Conservation (phyloP, 2,888 invertebrate species). For the Heliconius hortense region DNA sequence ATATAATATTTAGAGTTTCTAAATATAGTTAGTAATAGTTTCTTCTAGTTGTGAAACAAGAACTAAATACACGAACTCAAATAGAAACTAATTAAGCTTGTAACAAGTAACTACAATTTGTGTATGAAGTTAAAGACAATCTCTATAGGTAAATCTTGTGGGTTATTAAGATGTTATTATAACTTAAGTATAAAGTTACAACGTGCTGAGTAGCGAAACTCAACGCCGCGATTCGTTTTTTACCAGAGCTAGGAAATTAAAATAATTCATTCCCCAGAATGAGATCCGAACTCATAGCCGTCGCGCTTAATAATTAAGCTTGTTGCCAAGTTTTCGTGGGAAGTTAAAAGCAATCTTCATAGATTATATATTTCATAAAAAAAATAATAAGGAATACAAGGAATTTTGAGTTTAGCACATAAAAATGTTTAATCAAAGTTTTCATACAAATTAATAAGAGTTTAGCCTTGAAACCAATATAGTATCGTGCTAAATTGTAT, state of each 20-base stretch:
- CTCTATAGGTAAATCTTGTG: not conserved
- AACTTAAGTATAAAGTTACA: not conserved
- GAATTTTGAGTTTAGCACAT: not conserved
- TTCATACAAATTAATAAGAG: constrained; percentile 21
- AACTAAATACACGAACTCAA: constrained; percentile 19
- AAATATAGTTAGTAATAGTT: not conserved
- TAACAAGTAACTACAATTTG: constrained; percentile 18
- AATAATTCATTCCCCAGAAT: not conserved
- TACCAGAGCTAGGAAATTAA: not conserved
- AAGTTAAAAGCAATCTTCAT: constrained; percentile 13
- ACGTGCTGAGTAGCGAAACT: not conserved
- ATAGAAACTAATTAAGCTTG: constrained; percentile 25
- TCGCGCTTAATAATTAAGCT: not conserved
- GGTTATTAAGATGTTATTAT: constrained; percentile 2
- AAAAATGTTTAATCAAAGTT: constrained; percentile 23
- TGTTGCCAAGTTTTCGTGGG: constrained; percentile 6
- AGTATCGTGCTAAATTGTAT: constrained; percentile 25
- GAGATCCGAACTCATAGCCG: not conserved
- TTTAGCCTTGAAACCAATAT: constrained; percentile 33
- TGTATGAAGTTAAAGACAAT: constrained; percentile 13
- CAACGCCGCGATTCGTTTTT: not conserved
- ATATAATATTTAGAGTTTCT: no score
- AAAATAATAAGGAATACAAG: no score
- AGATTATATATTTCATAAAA: not conserved
- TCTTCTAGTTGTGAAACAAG: not conserved